Conservation (phyloP, 2,888 invertebrate genomes). For the Papilio elwesi region DNA sequence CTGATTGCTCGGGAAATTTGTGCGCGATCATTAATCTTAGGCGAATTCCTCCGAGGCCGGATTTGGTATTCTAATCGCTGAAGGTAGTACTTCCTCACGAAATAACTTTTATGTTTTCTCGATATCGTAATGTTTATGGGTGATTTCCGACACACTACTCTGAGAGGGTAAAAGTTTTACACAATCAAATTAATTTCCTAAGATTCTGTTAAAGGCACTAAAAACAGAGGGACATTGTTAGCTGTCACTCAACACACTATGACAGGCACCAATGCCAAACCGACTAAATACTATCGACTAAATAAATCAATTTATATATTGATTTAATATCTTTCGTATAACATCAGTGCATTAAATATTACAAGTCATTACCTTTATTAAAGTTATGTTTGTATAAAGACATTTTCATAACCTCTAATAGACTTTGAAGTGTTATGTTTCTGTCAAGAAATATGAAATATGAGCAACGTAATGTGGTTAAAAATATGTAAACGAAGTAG, state of each 20-base stretch:
- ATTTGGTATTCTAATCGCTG: conserved; percentile 23
- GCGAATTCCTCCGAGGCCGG: conserved; percentile 2
- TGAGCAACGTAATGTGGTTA: conserved; percentile 12
- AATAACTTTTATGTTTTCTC: neutral
- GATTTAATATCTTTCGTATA: too few relatives aligned
- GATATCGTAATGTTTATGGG: neutral
- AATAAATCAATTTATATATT: too few relatives aligned
- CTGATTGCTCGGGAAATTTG: conserved; percentile 25
- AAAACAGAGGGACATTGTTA: too few relatives aligned
- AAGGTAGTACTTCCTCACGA: neutral
- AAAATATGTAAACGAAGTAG: conserved; percentile 30
- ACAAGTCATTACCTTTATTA: neutral
- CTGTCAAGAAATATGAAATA: conserved; percentile 22
- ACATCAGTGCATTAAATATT: neutral
- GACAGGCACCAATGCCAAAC: too few relatives aligned
- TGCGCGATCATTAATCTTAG: conserved; percentile 30
- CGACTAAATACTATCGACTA: too few relatives aligned
- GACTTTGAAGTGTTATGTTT: neutral
- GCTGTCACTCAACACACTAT: too few relatives aligned
- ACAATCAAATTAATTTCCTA: too few relatives aligned
- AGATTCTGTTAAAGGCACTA: too few relatives aligned
- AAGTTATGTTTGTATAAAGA: neutral
- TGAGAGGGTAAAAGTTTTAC: neutral
- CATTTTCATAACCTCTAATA: neutral
- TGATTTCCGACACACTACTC: neutral